phyloP scores from a whole-genome alignment of 2,888 invertebrate genomes.

The Aethes cnicana region DNA sequence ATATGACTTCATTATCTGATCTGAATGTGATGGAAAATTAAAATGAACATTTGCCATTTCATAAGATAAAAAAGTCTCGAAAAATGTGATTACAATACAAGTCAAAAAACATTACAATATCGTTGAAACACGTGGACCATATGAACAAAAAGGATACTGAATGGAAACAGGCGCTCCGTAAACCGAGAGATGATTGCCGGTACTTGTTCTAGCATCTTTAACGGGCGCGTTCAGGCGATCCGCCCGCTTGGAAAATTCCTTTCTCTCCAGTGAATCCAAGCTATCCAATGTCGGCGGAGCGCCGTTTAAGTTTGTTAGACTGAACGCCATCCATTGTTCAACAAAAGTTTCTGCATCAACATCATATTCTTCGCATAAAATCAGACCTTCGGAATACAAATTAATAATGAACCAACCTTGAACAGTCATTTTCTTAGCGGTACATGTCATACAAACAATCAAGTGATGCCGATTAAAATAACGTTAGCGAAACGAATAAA shows the following conservation, averaged over 20 bases:
- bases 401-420: constrained; percentile 72
- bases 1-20: constrained; percentile 70
- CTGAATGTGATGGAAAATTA: constrained; percentile 57
- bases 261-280: constrained; percentile 84
- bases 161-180: constrained; percentile 57
- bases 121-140: constrained; percentile 58
- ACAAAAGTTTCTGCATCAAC: constrained; percentile 87
- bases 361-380: constrained; percentile 84
- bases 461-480: constrained; percentile 24
- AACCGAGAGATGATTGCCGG: constrained; percentile 67
- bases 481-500: constrained; percentile 6
- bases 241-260: constrained; percentile 82
- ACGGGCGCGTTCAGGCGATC: constrained; percentile 55
- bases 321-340: constrained; percentile 90
- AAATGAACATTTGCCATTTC: too few species aligned
- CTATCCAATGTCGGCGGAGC: constrained; percentile 83
- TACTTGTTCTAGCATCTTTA: constrained; percentile 61
- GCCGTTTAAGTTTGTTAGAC: constrained; percentile 84
- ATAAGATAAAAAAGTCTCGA: too few species aligned
- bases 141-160: constrained; percentile 72
- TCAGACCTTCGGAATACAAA: constrained; percentile 78
- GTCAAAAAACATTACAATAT: constrained; percentile 10
- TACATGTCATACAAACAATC: constrained; percentile 44
- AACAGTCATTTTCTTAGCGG: constrained; percentile 62
- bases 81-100: constrained; percentile 6